Conservation (phyloP, 2,113 vertebrate species). For the Melozone crissalis region DNA sequence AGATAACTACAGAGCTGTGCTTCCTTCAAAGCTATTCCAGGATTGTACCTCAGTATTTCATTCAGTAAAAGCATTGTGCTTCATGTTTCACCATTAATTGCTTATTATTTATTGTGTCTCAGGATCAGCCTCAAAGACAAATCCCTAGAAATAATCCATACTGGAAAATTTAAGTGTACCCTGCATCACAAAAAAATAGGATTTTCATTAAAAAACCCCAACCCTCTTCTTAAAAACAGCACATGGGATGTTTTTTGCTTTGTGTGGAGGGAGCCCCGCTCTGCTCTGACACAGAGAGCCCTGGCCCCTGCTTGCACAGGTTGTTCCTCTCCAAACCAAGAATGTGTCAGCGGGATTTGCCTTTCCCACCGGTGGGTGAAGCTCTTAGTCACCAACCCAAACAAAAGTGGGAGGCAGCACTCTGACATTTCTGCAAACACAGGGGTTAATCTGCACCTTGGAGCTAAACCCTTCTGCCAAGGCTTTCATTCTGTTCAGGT, state of each 20-base stretch:
- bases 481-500: background rate
- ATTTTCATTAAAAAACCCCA: background rate
- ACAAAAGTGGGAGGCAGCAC: slow-evolving; percentile 7
- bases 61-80: background rate
- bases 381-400: slow-evolving; percentile 44
- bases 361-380: slow-evolving; percentile 50
- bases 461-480: background rate
- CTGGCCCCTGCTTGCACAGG: background rate
- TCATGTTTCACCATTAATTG: background rate
- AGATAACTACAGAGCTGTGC: background rate
- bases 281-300: background rate
- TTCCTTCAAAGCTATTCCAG: background rate
- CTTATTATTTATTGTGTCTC: background rate
- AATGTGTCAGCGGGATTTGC: slow-evolving; percentile 33
- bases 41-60: background rate
- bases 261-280: background rate
- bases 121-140: background rate
- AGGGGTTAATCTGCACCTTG: background rate
- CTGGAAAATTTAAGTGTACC: background rate
- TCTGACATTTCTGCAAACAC: background rate
- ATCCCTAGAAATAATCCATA: background rate
- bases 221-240: accelerated
- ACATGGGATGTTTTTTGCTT: background rate
- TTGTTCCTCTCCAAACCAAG: background rate
- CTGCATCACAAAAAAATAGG: background rate